Conservation (phyloP, 2,888 invertebrate genomes). For the Diplazon laetatorius region DNA sequence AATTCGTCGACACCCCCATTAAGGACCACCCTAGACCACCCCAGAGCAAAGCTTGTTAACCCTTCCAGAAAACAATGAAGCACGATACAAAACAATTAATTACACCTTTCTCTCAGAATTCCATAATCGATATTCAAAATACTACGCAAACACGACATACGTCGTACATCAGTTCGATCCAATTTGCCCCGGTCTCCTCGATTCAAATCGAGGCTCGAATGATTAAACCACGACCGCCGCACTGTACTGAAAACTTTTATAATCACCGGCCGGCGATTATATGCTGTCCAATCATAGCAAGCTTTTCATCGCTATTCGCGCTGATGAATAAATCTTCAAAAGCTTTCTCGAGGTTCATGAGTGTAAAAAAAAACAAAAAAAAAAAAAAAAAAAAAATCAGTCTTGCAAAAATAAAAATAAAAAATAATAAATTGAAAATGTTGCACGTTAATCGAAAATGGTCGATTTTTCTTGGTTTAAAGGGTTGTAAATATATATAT, state of each 20-base stretch:
- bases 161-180: neutral
- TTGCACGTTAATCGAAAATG: neutral
- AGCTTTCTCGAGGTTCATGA: neutral
- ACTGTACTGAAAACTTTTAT: conserved; percentile 53
- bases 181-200: neutral
- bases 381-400: neutral
- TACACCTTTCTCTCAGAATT: too few relatives aligned
- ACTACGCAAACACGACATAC: too few relatives aligned
- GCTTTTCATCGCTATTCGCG: conserved; percentile 36
- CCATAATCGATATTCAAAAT: too few relatives aligned
- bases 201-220: neutral
- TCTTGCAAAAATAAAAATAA: too few relatives aligned
- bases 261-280: conserved; percentile 23
- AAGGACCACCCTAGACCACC: too few relatives aligned
- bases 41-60: too few relatives aligned
- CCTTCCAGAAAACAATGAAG: too few relatives aligned
- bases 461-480: neutral
- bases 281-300: neutral
- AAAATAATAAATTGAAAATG: neutral
- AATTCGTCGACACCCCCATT: too few relatives aligned
- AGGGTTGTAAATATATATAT: neutral
- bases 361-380: neutral
- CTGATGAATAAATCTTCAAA: conserved; percentile 46
- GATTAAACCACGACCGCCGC: conserved; percentile 8
- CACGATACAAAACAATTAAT: too few relatives aligned